Evolutionary conservation across 2,113 vertebrate genomes (phyloP).

Genomic region (Rhynchomys soricoides): DNA sequence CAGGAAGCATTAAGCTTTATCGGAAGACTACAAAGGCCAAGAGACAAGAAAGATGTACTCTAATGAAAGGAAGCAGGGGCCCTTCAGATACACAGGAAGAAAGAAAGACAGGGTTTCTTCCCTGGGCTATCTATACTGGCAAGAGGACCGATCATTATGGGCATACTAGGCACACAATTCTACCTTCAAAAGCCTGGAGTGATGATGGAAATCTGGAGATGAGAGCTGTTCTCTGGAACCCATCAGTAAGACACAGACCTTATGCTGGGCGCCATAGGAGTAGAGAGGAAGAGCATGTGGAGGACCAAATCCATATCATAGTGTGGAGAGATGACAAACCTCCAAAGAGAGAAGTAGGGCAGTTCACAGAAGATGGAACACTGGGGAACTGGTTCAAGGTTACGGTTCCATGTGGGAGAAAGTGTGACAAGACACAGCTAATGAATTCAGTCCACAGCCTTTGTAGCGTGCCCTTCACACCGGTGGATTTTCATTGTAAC

Average conservation of each 20-base stretch:
- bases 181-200: constrained; percentile 76
- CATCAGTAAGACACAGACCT: constrained; percentile 81
- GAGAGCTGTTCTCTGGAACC: constrained; percentile 82
- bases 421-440: constrained; percentile 90
- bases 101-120: constrained; percentile 81
- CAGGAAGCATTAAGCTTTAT: neutral
- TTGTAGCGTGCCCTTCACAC: constrained; percentile 85
- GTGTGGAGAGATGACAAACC: constrained; percentile 57
- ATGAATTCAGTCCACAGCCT: constrained; percentile 86
- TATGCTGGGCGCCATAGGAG: constrained; percentile 76
- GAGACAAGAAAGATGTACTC: neutral
- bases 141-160: constrained; percentile 68
- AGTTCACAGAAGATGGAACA: neutral
- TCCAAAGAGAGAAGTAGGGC: neutral
- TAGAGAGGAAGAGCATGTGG: constrained; percentile 76
- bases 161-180: constrained; percentile 64
- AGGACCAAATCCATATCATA: constrained; percentile 60
- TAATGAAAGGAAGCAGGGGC: neutral
- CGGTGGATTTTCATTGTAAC: constrained; percentile 87
- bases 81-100: constrained; percentile 34
- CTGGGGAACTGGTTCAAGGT: constrained; percentile 88
- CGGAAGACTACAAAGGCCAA: neutral
- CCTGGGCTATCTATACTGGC: constrained; percentile 75
- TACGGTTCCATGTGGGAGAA: constrained; percentile 89
- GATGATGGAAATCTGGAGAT: constrained; percentile 82